These are phyloP conservation scores for Iphiclides podalirius DNA, from an alignment of 2,888 invertebrate genomes.

Conservation along the genomic window DNA sequence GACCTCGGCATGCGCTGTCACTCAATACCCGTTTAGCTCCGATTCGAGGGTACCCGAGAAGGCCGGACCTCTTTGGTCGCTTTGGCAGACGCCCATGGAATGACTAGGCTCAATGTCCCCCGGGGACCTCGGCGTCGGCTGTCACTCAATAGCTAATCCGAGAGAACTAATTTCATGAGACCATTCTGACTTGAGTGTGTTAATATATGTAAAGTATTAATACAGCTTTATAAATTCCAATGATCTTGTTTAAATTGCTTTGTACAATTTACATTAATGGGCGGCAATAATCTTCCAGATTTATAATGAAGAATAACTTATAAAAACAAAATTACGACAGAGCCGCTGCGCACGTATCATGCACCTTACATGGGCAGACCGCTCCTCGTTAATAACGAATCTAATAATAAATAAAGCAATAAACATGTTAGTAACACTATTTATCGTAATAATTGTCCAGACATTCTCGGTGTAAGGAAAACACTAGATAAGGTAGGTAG, in stretches of 20 bases:
- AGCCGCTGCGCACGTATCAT: neutral
- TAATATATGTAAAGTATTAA: too few relatives aligned
- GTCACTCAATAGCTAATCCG: too few relatives aligned
- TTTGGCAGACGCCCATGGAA: too few relatives aligned
- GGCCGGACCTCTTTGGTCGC: too few relatives aligned
- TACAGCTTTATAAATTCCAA: too few relatives aligned
- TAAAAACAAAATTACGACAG: slow-evolving; percentile 5
- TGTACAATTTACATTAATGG: neutral
- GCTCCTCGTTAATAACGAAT: neutral
- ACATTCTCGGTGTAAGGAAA: neutral
- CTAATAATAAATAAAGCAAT: slow-evolving; percentile 11
- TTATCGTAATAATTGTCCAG: slow-evolving; percentile 3
- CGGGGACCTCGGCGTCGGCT: too few relatives aligned
- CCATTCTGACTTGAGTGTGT: too few relatives aligned
- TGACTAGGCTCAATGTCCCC: too few relatives aligned
- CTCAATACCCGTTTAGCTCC: too few relatives aligned
- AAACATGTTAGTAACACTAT: slow-evolving; percentile 9
- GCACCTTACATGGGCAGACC: neutral
- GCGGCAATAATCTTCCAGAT: neutral
- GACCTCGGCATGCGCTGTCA: too few relatives aligned
- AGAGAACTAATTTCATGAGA: too few relatives aligned
- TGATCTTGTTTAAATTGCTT: neutral
- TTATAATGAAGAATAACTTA: neutral
- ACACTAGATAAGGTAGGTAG: neutral
- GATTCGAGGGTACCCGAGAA: too few relatives aligned